Conservation (phyloP, 2,797 vertebrate species). For the Oreochromis grahami region DNA sequence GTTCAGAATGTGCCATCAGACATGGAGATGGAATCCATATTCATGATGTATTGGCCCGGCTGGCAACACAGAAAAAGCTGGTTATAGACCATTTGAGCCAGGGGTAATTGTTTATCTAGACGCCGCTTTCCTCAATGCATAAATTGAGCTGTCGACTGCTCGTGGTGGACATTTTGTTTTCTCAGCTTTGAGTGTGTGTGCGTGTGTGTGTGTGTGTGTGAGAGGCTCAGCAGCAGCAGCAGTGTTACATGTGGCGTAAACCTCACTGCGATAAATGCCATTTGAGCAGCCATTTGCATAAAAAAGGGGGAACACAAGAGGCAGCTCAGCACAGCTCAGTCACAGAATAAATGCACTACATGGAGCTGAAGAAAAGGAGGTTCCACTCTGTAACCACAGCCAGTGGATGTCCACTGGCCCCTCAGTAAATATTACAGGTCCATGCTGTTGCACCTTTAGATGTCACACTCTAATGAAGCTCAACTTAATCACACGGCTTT, state of each 20-base stretch:
- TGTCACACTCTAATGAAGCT: background rate
- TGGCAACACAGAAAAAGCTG: conserved; percentile 45
- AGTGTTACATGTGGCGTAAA: conserved; percentile 41
- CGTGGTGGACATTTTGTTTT: conserved; percentile 73
- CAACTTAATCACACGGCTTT: background rate
- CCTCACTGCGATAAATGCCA: conserved; percentile 62
- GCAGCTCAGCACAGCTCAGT: background rate
- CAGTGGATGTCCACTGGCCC: background rate
- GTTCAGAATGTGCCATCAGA: conserved; percentile 69
- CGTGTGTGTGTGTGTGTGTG: background rate
- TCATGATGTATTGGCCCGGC: conserved; percentile 56
- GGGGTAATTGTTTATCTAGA: conserved; percentile 74
- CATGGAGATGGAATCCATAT: conserved; percentile 70
- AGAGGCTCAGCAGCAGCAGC: background rate
- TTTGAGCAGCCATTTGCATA: conserved; percentile 71
- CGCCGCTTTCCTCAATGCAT: conserved; percentile 52
- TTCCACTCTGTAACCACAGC: background rate
- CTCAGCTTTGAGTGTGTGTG: conserved; percentile 10
- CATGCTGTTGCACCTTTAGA: background rate
- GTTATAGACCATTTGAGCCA: conserved; percentile 61
- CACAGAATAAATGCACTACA: conserved; percentile 18
- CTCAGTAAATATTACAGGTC: background rate
- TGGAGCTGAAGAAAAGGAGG: conserved; percentile 29
- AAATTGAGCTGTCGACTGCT: conserved; percentile 67
- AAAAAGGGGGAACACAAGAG: conserved; percentile 24